phyloP scores from a whole-genome alignment of 2,797 vertebrate species.

The Tokudaia muenninki region DNA sequence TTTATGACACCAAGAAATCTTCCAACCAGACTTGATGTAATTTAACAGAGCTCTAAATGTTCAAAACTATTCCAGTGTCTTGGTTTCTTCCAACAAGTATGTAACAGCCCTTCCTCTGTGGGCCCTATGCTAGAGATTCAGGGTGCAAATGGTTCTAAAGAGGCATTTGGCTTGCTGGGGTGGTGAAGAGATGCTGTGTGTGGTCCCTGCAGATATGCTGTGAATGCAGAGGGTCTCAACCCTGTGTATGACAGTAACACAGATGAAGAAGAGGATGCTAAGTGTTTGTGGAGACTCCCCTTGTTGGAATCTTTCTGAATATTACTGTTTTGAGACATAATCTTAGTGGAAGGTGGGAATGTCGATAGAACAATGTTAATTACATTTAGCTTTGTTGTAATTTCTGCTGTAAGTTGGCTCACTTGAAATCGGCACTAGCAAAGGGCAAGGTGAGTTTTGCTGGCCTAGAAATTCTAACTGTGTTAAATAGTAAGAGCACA shows the following conservation, averaged over 20 bases:
- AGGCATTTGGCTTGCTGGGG: neutral
- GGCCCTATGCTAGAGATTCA: accelerated
- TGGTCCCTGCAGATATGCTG: neutral
- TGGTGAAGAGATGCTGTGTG: neutral
- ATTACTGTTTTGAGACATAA: neutral
- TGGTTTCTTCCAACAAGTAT: neutral
- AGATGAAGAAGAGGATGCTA: neutral
- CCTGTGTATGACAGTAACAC: neutral
- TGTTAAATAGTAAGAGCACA: neutral
- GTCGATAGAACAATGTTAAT: neutral
- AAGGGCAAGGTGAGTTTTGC: neutral
- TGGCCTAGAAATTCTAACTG: constrained; percentile 22
- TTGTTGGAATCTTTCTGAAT: neutral
- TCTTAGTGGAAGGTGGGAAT: constrained; percentile 21
- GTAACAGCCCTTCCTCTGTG: neutral
- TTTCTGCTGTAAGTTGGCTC: neutral
- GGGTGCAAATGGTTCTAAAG: neutral
- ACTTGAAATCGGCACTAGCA: neutral
- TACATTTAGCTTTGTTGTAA: neutral
- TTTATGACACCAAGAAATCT: neutral
- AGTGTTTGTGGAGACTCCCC: neutral
- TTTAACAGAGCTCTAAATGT: neutral
- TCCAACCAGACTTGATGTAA: neutral
- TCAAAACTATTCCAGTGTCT: neutral
- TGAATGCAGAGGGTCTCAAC: neutral